Conservation (phyloP, 2,113 vertebrate species). For the Corythoichthys haematopterus region DNA sequence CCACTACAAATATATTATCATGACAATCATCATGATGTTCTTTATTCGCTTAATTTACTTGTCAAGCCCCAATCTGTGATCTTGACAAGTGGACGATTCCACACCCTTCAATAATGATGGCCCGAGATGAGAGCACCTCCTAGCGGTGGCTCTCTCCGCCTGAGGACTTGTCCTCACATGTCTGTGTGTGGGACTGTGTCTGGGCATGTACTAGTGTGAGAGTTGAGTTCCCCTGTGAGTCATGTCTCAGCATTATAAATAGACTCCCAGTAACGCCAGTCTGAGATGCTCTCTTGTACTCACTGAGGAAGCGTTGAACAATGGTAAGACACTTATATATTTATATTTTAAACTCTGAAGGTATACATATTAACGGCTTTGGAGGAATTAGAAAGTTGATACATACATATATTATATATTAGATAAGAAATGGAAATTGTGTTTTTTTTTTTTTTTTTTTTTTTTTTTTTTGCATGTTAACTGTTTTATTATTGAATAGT, state of each 20-base stretch:
- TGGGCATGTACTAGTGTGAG: constrained; percentile 59
- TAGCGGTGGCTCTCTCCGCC: constrained; percentile 17
- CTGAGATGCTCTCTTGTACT: constrained; percentile 2
- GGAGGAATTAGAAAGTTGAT: neutral
- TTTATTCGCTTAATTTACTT: neutral
- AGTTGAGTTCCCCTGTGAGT: constrained; percentile 29
- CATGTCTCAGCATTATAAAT: constrained; percentile 32
- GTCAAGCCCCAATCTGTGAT: neutral
- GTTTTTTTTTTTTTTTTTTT: no score
- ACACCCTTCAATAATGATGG: neutral
- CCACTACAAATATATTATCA: neutral
- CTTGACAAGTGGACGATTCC: neutral
- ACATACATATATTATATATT: neutral
- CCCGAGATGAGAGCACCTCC: constrained; percentile 19
- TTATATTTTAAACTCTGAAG: neutral
- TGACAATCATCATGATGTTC: neutral
- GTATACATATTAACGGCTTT: neutral
- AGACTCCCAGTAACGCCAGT: neutral
- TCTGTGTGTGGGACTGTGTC: constrained; percentile 51
- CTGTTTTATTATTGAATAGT: neutral
- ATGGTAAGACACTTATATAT: constrained; percentile 47
- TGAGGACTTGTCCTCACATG: constrained; percentile 61
- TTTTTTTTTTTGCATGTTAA: no score
- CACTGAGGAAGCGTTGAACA: constrained; percentile 5
- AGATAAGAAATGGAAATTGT: neutral